Conservation (phyloP, 2,888 invertebrate genomes). For the Busseola fusca region DNA sequence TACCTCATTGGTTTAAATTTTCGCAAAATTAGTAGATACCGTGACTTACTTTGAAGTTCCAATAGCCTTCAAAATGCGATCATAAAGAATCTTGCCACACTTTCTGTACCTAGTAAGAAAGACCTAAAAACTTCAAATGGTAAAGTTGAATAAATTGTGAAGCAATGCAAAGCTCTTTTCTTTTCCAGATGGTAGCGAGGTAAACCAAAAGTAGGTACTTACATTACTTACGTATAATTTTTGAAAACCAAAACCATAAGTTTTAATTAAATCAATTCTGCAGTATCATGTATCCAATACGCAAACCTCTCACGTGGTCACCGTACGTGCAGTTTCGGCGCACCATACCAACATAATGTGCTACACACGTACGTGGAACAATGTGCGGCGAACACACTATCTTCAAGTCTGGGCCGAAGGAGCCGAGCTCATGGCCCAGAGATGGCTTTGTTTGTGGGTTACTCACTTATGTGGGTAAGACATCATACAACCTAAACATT, state of each 20-base stretch:
- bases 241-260: too few relatives aligned
- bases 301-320: constrained; percentile 32
- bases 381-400: constrained; percentile 28
- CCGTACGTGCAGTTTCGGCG: constrained; percentile 49
- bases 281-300: neutral
- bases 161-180: neutral
- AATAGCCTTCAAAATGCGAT: neutral
- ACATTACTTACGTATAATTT: neutral
- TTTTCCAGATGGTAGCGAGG: neutral
- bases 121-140: neutral
- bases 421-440: neutral
- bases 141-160: neutral
- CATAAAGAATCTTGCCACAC: neutral
- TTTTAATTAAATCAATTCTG: neutral
- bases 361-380: constrained; percentile 29
- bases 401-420: constrained; percentile 27
- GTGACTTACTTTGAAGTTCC: neutral
- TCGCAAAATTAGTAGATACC: too few relatives aligned
- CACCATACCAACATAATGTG: constrained; percentile 34
- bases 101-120: neutral
- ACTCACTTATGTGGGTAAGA: neutral
- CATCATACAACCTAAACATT: neutral
- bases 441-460: constrained; percentile 9
- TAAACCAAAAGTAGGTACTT: neutral
- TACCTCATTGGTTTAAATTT: neutral